Evolutionary conservation across 2,888 invertebrate species (phyloP), one percentile per base, ranked within the genome.

Genomic region (Omphaloscelis lunosa): DNA sequence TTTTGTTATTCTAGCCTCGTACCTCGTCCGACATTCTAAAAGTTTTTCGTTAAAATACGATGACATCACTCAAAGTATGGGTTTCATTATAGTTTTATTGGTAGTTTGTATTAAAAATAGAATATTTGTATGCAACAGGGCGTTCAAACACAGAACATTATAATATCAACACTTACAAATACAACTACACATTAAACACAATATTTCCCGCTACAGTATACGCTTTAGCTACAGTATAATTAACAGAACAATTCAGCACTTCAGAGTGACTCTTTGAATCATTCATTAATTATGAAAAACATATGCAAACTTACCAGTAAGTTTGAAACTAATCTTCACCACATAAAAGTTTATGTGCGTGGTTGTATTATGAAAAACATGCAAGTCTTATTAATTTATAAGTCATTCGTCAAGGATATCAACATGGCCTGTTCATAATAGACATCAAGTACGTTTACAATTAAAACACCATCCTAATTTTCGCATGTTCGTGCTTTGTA

Each of bases 51-150:
- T 59, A 39, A 48, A 65, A n/a, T 23, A 7, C 17, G 11, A 45
- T 53, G 39, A 65, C 84, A 56, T 83, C 78, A 48, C 6, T 27
- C 20, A 6, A 63, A 15, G 23, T 27, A 15, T 39, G 48, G 11
- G n/a, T 41, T 17, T 5, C 17, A 66, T 15, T n/a, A 8, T 34
- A 1, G 9, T 56, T 34, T 23, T 3, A 77, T 48, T 11, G 23
- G 3, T 58, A 6, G 9, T 1, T 23, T 15, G n/a, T 58, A 27
- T 29, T 53, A 59, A 34, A 11, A 27, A 29, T 1, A 12, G 5
- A 34, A 45, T 73, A 45, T 39, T 34, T 39, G 72, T 45, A 67
- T 71, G 72, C 79, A 86, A 83, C 83, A 73, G 84, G 79, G 67
- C 12, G 29, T 17, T 29, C n/a, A 39, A 51, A 75, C 68, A 67